Evolutionary conservation across 2,888 invertebrate genomes (phyloP).

Genomic region (Drosophila formosana): DNA sequence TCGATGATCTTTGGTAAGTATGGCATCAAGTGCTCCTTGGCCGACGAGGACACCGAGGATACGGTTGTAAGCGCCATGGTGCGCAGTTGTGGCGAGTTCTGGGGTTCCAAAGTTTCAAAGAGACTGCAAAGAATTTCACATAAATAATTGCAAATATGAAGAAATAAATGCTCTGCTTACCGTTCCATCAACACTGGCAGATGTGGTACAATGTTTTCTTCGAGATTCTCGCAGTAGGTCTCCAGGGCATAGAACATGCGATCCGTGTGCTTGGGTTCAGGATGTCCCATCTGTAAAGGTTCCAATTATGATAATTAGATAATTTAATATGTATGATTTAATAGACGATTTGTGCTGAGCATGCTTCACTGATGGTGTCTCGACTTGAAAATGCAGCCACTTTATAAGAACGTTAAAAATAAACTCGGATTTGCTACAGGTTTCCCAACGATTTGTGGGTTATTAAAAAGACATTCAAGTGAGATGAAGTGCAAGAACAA

Average conservation of each 20-base stretch:
- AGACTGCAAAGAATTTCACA: constrained; percentile 82
- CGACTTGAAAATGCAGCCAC: neutral
- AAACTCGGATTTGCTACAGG: neutral
- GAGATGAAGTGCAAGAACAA: constrained; percentile 28
- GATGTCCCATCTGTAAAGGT: constrained; percentile 83
- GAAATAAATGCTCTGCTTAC: constrained; percentile 52
- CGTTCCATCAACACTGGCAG: constrained; percentile 90
- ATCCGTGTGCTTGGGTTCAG: constrained; percentile 88
- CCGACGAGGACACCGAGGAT: constrained; percentile 89
- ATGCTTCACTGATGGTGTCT: constrained; percentile 40
- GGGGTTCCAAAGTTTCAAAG: constrained; percentile 87
- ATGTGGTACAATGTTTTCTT: constrained; percentile 90
- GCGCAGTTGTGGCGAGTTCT: constrained; percentile 87
- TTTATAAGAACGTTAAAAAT: constrained; percentile 1
- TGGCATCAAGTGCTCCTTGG: constrained; percentile 90
- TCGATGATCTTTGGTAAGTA: constrained; percentile 90
- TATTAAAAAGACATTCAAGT: constrained; percentile 14
- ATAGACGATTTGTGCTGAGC: constrained; percentile 8
- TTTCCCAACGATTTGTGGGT: constrained; percentile 1
- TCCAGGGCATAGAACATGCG: constrained; percentile 93
- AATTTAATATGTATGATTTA: neutral
- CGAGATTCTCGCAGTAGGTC: constrained; percentile 92
- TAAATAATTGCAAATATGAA: neutral
- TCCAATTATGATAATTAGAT: constrained; percentile 1
- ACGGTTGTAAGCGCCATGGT: constrained; percentile 90